Evolutionary conservation across 2,113 vertebrate species (phyloP), one percentile per base, ranked within the genome.

Genomic region (Channa maculata): DNA sequence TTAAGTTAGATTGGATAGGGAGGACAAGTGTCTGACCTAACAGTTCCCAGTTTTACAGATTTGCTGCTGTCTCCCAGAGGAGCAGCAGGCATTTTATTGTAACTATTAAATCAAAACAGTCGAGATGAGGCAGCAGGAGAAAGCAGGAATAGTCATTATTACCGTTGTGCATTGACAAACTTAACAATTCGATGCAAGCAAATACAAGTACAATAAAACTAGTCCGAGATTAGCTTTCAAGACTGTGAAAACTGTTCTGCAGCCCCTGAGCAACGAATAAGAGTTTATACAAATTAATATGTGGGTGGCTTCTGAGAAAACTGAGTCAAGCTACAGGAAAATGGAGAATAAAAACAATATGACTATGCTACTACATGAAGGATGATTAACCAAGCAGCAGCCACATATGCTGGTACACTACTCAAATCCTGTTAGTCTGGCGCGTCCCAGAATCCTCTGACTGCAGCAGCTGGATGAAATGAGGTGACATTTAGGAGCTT

Each of bases 1-100:
- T 64, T 77, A 76, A 52, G 57, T 75, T 70, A 74, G 71, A 87
- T 83, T 52, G 78, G 53, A 34, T 14, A 43, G 74, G 84, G 87
- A 89, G 87, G 91, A 91, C 83, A 87, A 88, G 73, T 84, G 76
- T 87, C 83, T 88, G 80, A 72, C 85, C 65, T 50, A 61, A 38
- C 49, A 53, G 63, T 44, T 41, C 41, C 75, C 45, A 0, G 61
- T 78, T 83, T 82, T 61, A 79, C 50, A 73, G 64, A 79, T 75
- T 65, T 50, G 45, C 72, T 77, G 60, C 65, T 44, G 75, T 82
- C 51, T 83, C 75, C 59, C 67, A 46, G 36, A 57, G 50, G 68
- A 6, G n/a, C 38, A 38, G 44, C 39, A 43, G 65, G 74, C 75
- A 77, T 77, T 84, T 72, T 79, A 80, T 79, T 77, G 63, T 34